A percentile compares a stretch with the other conserved stretches of the same genome.
Conservation (phyloP, 2,797 vertebrate genomes). For the Cirrhinus molitorella region DNA sequence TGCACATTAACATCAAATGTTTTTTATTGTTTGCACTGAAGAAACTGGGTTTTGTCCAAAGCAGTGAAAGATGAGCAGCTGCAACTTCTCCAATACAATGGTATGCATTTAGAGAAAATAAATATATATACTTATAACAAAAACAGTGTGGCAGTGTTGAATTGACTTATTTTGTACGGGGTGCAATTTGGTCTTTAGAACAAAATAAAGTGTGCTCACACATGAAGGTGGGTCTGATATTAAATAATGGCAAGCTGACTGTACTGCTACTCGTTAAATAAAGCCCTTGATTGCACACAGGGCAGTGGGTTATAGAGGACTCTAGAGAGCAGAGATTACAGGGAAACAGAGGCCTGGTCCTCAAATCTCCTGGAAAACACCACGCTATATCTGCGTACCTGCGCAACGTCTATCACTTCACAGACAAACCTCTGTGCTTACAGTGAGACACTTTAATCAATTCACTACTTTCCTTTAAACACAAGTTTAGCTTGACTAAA, state of each 20-base stretch:
- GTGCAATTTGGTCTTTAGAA: background rate
- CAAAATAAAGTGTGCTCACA: background rate
- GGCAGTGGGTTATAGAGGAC: constrained; percentile 67
- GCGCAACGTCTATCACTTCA: constrained; percentile 58
- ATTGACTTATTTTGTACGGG: background rate
- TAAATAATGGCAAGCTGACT: background rate
- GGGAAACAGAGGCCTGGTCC: constrained; percentile 67
- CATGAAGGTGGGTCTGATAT: background rate
- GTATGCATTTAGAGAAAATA: constrained; percentile 48
- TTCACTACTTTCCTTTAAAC: background rate
- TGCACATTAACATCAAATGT: background rate
- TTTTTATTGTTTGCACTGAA: constrained; percentile 38
- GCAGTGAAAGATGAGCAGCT: constrained; percentile 55
- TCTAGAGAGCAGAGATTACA: constrained; percentile 37
- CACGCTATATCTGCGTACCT: constrained; percentile 67
- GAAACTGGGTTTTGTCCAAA: constrained; percentile 66
- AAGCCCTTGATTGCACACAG: constrained; percentile 34
- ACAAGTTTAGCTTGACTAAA: background rate
- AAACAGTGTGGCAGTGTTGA: background rate
- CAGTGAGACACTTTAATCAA: constrained; percentile 62
- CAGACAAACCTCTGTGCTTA: constrained; percentile 61
- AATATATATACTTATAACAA: background rate
- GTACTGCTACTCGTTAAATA: background rate
- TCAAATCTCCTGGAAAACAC: constrained; percentile 68
- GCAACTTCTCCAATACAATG: constrained; percentile 62